Conservation (phyloP, 2,888 invertebrate genomes). For the Tenthredo distinguenda region DNA sequence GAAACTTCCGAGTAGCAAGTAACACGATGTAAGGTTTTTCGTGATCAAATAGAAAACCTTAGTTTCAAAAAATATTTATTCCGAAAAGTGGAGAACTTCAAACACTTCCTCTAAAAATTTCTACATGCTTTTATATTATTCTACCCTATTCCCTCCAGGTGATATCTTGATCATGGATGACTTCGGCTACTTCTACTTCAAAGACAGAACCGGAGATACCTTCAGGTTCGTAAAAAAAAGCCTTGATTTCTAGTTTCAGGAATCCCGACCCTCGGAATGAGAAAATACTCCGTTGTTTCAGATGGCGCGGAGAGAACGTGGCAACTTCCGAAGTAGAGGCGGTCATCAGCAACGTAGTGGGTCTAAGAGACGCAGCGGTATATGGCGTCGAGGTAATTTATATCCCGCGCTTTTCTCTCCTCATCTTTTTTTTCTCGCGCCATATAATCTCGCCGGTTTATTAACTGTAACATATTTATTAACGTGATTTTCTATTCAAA, state of each 20-base stretch:
- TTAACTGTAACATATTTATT: background rate
- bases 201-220: slow-evolving; percentile 93
- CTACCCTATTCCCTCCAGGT: slow-evolving; percentile 76
- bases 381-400: slow-evolving; percentile 92
- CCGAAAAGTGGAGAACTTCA: background rate
- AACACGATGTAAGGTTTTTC: too few species aligned
- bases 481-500: slow-evolving; percentile 71
- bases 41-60: too few species aligned
- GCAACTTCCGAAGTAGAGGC: slow-evolving; percentile 97
- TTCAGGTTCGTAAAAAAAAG: slow-evolving; percentile 80
- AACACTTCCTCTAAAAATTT: too few species aligned
- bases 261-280: background rate
- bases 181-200: slow-evolving; percentile 95
- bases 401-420: background rate
- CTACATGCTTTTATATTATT: background rate
- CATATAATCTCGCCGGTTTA: background rate
- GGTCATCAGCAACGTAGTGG: slow-evolving; percentile 88
- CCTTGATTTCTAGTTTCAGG: background rate
- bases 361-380: slow-evolving; percentile 89
- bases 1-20: too few species aligned
- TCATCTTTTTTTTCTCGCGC: background rate
- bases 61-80: background rate
- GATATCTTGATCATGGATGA: slow-evolving; percentile 95
- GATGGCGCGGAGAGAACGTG: slow-evolving; percentile 98
- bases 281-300: slow-evolving; percentile 60